Evolutionary conservation across 2,888 invertebrate species (phyloP).

Genomic region (Cosmia pyralina): DNA sequence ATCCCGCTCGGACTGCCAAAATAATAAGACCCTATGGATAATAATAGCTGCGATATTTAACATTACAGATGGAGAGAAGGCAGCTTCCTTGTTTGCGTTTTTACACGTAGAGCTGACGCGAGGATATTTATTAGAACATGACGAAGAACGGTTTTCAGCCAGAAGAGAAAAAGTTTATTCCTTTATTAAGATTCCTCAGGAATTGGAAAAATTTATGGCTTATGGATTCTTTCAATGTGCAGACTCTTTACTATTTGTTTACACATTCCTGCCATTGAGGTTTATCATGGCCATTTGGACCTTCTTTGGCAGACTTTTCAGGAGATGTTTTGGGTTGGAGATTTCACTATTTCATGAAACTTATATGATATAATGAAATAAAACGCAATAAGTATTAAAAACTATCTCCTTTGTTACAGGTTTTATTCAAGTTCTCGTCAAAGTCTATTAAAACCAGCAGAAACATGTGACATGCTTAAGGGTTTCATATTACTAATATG

Average conservation of each 20-base stretch:
- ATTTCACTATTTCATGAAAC: not conserved
- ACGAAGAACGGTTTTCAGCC: slow-evolving; percentile 98
- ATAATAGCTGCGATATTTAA: slow-evolving; percentile 16
- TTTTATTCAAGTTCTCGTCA: slow-evolving; percentile 82
- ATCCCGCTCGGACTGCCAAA: not conserved
- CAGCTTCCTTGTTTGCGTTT: slow-evolving; percentile 91
- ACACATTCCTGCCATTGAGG: slow-evolving; percentile 98
- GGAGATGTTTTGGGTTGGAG: slow-evolving; percentile 93
- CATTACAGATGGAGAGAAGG: slow-evolving; percentile 82
- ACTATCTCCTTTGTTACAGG: slow-evolving; percentile 72
- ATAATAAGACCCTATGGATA: not conserved
- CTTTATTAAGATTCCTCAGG: slow-evolving; percentile 98
- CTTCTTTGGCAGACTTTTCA: slow-evolving; percentile 93
- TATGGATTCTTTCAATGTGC: slow-evolving; percentile 99
- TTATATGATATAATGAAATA: not conserved
- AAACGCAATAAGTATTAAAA: not conserved
- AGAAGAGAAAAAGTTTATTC: slow-evolving; percentile 98
- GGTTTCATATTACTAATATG: slow-evolving; percentile 96
- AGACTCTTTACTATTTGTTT: slow-evolving; percentile 99
- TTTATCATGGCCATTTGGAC: slow-evolving; percentile 96
- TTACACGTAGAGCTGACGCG: slow-evolving; percentile 96
- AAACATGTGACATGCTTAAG: slow-evolving; percentile 98
- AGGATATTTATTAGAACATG: slow-evolving; percentile 98
- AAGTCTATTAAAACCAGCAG: slow-evolving; percentile 94
- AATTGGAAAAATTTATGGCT: slow-evolving; percentile 97